Base-by-base conservation (phyloP, 2,797 vertebrate species). In the Lemur catta region DNA sequence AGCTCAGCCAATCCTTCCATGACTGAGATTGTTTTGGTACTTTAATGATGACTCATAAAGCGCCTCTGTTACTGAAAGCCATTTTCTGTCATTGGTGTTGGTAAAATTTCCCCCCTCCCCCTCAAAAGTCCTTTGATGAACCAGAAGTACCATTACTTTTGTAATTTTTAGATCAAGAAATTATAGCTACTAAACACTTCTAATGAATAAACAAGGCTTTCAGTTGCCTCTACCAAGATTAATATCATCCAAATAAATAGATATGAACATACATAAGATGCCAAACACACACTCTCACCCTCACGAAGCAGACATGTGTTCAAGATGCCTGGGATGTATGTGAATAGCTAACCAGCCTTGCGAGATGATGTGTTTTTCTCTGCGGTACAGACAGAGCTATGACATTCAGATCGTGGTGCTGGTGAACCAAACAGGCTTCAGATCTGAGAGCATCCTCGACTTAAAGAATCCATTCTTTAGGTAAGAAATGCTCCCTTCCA, bases 391-490 rank as follows among this genome's bases (percentile, higher is more conserved):
- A 95, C 98, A 99, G 96, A 99, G 98, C 97, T 99, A 99, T 46
- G 99, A 99, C 96, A 99, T 99, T 98, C 98, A 99, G 95, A 99
- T 99, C 85, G 97, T 98, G 79, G 98, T 98, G 18, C 97, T 98
- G 24, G 98, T 99, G 15, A 99, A 99, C 91, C 98, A 99, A 93
- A 99, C 98, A 15, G 99, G 99, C 78, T 99, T 99, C 98, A 99
- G 98, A 97, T 99, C 99, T 89, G 98, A 98, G 90, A 99, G 99
- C 92, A 97, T 93, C 48, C 98, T 99, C 84, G 98, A 99, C 96
- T 98, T 99, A 93, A 99, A 99, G 98, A 99, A 99, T 93, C 98
- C 97, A 15, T 99, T 99, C 98, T 99, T 99, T 96, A 98, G 98
- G 98, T 99, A 98, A 98, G 98, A 91, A 92, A 90, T 63, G 2